A percentile compares a stretch with the other conserved stretches of the same genome.
These are phyloP conservation scores for Motacilla alba DNA, from an alignment of 2,113 vertebrate species.

Conservation along the genomic window DNA sequence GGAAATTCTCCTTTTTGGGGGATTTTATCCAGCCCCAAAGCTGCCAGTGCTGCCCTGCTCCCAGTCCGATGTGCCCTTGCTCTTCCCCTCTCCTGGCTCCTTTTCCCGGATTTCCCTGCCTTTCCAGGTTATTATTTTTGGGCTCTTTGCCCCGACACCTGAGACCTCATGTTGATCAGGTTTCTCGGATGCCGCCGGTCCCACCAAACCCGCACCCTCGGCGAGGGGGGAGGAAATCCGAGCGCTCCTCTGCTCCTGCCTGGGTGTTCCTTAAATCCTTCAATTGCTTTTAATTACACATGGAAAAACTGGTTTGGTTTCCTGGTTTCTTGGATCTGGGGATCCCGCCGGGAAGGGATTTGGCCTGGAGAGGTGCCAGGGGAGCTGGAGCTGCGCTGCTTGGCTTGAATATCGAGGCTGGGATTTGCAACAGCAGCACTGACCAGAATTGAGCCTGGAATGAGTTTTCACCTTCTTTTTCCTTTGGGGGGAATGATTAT, in stretches of 20 bases:
- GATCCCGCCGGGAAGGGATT: neutral
- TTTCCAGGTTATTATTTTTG: neutral
- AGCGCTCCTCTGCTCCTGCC: neutral
- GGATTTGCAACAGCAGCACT: neutral
- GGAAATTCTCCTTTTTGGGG: neutral
- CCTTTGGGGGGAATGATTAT: neutral
- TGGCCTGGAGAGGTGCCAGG: neutral
- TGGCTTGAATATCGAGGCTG: neutral
- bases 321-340: neutral
- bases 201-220: accelerated
- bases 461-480: neutral
- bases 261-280: neutral
- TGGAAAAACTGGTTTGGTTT: constrained; percentile 19
- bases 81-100: neutral
- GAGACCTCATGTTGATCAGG: accelerated
- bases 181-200: neutral
- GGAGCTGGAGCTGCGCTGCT: neutral
- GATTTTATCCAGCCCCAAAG: neutral
- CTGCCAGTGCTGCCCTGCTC: neutral
- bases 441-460: neutral
- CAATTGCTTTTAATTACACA: neutral
- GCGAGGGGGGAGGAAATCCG: neutral
- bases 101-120: neutral
- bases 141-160: neutral
- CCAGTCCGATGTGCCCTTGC: accelerated